Base-by-base conservation (phyloP, 2,113 vertebrate species). In the Zosterops lateralis region DNA sequence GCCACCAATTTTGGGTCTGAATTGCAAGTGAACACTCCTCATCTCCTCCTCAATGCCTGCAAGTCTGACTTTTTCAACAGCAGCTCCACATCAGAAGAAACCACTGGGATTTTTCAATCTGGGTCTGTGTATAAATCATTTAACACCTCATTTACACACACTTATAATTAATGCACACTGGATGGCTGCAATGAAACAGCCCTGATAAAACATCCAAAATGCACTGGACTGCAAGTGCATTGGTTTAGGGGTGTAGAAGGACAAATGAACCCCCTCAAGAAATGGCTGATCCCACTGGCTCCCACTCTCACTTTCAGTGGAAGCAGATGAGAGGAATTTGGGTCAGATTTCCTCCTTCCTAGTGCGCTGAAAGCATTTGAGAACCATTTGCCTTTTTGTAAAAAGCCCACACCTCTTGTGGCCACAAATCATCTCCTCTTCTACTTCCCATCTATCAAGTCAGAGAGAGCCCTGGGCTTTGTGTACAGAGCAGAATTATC, bases 81-180 rank as follows among this genome's bases (percentile, higher is more conserved):
- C 1, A 1, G 50, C 60, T 84, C 82, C 38, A 54, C 47, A 68
- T 78, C 77, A 89, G 50, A 82, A 22, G 19, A 91, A 90, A 54
- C 81, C 87, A 50, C 58, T 48, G 57, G 75, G 97, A 85, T 96
- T 89, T 32, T 70, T 96, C 92, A 90, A 36, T 91, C 94, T 88
- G 26, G 83, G 91, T 81, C 95, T 93, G 42, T 1, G 3, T 76
- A 94, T 98, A 96, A 97, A 97, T 97, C 90, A 97, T 96, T 97
- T 92, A 97, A 80, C 78, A 83, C 62, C 74, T 87, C 65, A 81
- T 95, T 91, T 89, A 91, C 93, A 96, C 94, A 61, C 42, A 47
- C 61, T 80, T 65, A n/a, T 90, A 89, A 95, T 97, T 97, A 96
- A 96, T 80, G 88, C 61, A 89, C 53, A 31, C 61, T 93, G 56